Base-by-base conservation (phyloP, 2,888 invertebrate genomes). In the Drosophila borborema region DNA sequence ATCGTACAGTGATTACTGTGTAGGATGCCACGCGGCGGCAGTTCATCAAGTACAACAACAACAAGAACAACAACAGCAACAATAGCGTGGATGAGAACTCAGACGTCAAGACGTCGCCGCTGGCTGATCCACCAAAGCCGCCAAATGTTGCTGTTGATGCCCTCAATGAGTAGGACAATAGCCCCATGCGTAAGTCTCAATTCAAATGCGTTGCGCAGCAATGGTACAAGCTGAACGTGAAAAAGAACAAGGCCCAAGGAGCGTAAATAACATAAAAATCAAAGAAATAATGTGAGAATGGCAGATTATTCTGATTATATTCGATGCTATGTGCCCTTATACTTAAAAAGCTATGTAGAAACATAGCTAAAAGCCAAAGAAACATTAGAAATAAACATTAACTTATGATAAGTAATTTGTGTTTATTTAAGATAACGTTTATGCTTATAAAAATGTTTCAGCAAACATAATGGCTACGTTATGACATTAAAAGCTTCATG, bases 1-100 rank as follows among this genome's bases (percentile, higher is more conserved):
- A 77, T 77, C 62, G 70, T 53, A 65, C 75, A 83, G 81, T 86
- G 84, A 84, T 87, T 87, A 82, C 74, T 61, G 72, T 64, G 53
- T 54, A 66, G 74, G 60, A 58, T 66, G 71, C 51, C 68, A 64
- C 63, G 63, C 54, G 68, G 68, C 63, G 64, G 64, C 69, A 79
- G 82, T 81, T 84, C 73, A 79, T 84, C 73, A 81, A 58, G 64
- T 56, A 48, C 20, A 45, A 8, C 43, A 78, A 64, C 56, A 40
- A 7, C 66, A 59, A 41, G 69, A 77, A 16, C 40, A 40, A 7
- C 66, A 59, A 41, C 71, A 77, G 59, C 60, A 61, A 43, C 71
- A 80, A 58, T 61, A 55, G 36, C 31, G 58, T 48, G 12, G 23
- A 54, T 14, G 20, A 41, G 31, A 7, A 14, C 12, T 12, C 63